Evolutionary conservation across 2,888 invertebrate genomes (phyloP).

Genomic region (Caenorhabditis becei): DNA sequence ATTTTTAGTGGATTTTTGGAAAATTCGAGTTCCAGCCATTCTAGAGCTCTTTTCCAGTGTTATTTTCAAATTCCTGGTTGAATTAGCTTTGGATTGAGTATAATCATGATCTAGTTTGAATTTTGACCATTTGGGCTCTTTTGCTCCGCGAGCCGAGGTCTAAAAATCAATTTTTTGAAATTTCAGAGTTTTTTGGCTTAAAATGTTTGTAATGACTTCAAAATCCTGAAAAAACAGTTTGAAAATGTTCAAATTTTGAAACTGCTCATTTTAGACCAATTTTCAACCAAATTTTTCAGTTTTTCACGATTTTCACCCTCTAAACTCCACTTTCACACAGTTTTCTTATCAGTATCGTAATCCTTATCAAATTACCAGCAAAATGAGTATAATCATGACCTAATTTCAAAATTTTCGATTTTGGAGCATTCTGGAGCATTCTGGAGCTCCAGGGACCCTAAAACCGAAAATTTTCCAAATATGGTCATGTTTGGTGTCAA

Average conservation of each 20-base stretch:
- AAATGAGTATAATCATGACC: slow-evolving; percentile 1
- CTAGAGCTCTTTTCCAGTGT: background rate
- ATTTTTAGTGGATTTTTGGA: slow-evolving; percentile 32
- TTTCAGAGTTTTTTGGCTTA: background rate
- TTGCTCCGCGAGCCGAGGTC: too few species aligned
- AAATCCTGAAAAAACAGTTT: background rate
- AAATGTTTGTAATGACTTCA: background rate
- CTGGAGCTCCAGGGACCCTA: background rate
- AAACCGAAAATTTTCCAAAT: background rate
- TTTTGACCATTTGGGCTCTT: slow-evolving; percentile 2
- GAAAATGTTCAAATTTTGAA: background rate
- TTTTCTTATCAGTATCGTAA: background rate
- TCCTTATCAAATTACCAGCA: background rate
- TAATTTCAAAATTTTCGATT: background rate
- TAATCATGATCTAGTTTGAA: slow-evolving; percentile 6
- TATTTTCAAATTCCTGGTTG: background rate
- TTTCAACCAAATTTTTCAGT: too few species aligned
- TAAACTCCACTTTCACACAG: background rate
- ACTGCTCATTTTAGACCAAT: too few species aligned
- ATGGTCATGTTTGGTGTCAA: too few species aligned
- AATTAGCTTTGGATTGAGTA: background rate
- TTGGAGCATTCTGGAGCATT: background rate
- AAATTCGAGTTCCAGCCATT: too few species aligned
- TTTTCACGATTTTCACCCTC: background rate
- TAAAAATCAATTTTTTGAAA: slow-evolving; percentile 4